Conservation (phyloP, 2,888 invertebrate genomes). For the Rhopalosiphum nymphaeae region DNA sequence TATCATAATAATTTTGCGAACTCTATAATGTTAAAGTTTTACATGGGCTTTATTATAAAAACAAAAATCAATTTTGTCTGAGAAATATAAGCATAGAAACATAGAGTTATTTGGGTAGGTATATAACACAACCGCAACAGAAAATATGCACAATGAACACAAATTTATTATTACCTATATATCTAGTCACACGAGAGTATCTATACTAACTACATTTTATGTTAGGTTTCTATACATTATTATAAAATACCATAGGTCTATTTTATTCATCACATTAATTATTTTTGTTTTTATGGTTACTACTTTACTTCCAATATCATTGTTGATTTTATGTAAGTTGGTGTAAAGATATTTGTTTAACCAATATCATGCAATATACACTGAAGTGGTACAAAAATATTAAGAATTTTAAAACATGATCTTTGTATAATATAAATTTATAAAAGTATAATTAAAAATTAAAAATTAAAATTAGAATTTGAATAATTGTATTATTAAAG, state of each 20-base stretch:
- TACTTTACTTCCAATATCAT: neutral
- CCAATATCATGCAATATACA: neutral
- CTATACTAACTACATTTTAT: neutral
- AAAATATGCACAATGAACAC: neutral
- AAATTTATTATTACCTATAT: neutral
- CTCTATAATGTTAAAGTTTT: neutral
- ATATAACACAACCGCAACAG: neutral
- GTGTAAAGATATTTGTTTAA: neutral
- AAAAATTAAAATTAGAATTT: too few relatives aligned
- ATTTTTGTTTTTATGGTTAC: neutral
- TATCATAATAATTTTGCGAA: neutral
- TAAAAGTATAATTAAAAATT: too few relatives aligned
- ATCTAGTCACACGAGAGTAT: neutral
- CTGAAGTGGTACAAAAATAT: too few relatives aligned
- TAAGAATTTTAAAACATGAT: too few relatives aligned
- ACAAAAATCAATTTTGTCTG: constrained; percentile 7
- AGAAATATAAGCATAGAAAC: neutral
- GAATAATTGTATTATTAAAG: too few relatives aligned
- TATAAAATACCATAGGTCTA: neutral
- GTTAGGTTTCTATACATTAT: neutral
- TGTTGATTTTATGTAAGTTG: neutral
- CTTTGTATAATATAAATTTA: too few relatives aligned
- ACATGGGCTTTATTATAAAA: constrained; percentile 14
- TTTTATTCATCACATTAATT: neutral
- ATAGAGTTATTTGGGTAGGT: neutral